These are phyloP conservation scores for Centropristis striata DNA, from an alignment of 2,113 vertebrate species.

Conservation along the genomic window DNA sequence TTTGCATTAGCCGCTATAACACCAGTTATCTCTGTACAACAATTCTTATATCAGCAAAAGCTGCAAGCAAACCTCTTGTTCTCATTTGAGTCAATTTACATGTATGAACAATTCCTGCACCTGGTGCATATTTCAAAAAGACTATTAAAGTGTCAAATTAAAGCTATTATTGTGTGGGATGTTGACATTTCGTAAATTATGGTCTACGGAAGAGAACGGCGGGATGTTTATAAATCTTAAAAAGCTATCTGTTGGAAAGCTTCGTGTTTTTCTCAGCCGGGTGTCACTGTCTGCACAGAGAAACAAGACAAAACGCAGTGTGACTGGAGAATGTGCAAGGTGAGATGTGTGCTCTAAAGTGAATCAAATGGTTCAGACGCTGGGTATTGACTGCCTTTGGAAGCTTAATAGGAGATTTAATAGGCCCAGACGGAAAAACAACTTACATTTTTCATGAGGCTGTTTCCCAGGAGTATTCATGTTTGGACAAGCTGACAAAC, in stretches of 20 bases:
- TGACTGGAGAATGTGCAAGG: conserved; percentile 48
- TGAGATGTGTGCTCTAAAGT: conserved; percentile 66
- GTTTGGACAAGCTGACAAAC: conserved; percentile 66
- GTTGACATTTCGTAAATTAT: conserved; percentile 39
- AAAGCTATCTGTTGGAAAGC: conserved; percentile 17
- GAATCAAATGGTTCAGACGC: conserved; percentile 69
- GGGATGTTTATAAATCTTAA: conserved; percentile 26
- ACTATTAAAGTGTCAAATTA: conserved; percentile 44
- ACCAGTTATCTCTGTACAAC: neutral
- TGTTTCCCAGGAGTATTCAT: conserved; percentile 60
- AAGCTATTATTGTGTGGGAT: conserved; percentile 26
- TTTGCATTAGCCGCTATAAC: conserved; percentile 5
- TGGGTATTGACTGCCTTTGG: conserved; percentile 59
- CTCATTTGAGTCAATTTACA: conserved; percentile 16
- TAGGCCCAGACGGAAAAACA: conserved; percentile 61
- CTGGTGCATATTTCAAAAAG: conserved; percentile 17
- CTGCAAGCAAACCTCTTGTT: neutral
- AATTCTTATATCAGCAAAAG: neutral
- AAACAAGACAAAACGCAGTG: conserved; percentile 15
- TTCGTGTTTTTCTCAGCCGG: conserved; percentile 28
- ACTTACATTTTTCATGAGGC: conserved; percentile 72
- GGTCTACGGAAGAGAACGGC: neutral
- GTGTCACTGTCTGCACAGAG: conserved; percentile 18
- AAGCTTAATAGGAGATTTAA: conserved; percentile 68
- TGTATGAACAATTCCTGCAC: conserved; percentile 4